A percentile compares a stretch with the other conserved stretches of the same genome.
Evolutionary conservation across 1,140 invertebrate species (phyloP).

Genomic region (Sycophaga agraensis): DNA sequence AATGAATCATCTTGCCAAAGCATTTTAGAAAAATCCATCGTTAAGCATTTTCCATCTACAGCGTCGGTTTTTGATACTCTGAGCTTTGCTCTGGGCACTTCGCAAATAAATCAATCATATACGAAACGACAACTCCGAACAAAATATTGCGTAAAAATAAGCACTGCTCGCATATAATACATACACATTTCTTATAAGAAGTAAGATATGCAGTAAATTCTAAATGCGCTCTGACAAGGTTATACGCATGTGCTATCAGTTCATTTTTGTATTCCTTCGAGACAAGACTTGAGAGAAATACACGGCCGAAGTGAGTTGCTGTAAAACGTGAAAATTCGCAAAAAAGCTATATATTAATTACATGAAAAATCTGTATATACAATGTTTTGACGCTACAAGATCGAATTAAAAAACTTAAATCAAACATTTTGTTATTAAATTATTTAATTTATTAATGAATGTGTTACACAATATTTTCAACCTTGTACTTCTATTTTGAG

Average conservation of each 20-base stretch:
- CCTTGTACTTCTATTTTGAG: neutral
- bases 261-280: neutral
- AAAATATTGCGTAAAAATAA: neutral
- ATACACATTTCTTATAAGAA: neutral
- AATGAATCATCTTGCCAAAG: too few relatives aligned
- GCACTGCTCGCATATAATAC: neutral
- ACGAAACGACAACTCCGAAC: neutral
- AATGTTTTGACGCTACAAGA: too few relatives aligned
- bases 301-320: neutral
- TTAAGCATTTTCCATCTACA: neutral
- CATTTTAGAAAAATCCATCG: neutral
- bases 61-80: too few relatives aligned
- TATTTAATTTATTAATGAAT: neutral
- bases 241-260: neutral
- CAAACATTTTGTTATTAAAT: too few relatives aligned
- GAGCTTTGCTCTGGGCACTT: neutral
- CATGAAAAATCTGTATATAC: constrained; percentile 27
- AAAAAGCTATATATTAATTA: constrained; percentile 2
- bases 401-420: too few relatives aligned
- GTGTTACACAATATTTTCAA: neutral
- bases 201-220: neutral
- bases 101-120: neutral
- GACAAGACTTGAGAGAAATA: neutral
- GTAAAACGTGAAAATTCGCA: neutral
- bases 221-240: neutral